These are phyloP conservation scores for Steatocranus sp. DNA, from an alignment of 2,797 vertebrate genomes.

Conservation along the genomic window DNA sequence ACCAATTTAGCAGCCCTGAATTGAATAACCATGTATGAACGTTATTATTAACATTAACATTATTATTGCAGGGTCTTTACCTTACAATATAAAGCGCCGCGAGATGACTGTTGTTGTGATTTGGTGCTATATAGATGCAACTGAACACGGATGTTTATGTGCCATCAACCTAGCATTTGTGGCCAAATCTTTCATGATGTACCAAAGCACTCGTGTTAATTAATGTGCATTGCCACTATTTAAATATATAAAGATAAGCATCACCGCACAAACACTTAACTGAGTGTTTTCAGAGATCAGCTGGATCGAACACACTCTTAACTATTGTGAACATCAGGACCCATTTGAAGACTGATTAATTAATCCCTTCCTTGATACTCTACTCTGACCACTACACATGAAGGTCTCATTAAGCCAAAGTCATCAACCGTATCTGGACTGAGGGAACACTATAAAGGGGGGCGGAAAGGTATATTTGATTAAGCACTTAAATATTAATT, in stretches of 20 bases:
- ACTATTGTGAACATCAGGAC: not conserved
- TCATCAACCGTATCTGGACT: constrained; percentile 7
- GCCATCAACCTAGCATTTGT: not conserved
- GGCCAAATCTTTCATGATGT: not conserved
- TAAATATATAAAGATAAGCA: not conserved
- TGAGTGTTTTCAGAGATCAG: constrained; percentile 2
- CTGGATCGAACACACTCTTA: not conserved
- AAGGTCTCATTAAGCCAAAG: constrained; percentile 8
- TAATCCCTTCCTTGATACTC: constrained; percentile 37
- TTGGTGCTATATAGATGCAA: not conserved
- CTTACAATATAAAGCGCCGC: not conserved
- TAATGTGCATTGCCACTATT: not conserved
- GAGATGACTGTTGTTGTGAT: not conserved
- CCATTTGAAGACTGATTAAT: constrained; percentile 54
- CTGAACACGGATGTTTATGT: not conserved
- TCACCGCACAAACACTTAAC: not conserved
- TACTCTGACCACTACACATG: constrained; percentile 9
- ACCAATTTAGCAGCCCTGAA: not conserved
- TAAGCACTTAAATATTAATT: constrained; percentile 30
- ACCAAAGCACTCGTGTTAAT: not conserved
- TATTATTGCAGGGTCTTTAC: not conserved
- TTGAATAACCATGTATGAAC: not conserved
- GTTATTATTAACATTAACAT: not conserved
- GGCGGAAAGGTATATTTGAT: constrained; percentile 1
- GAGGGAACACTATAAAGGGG: constrained; percentile 4